These are phyloP conservation scores for Alauda arvensis DNA, from an alignment of 2,797 vertebrate genomes.

Conservation along the genomic window DNA sequence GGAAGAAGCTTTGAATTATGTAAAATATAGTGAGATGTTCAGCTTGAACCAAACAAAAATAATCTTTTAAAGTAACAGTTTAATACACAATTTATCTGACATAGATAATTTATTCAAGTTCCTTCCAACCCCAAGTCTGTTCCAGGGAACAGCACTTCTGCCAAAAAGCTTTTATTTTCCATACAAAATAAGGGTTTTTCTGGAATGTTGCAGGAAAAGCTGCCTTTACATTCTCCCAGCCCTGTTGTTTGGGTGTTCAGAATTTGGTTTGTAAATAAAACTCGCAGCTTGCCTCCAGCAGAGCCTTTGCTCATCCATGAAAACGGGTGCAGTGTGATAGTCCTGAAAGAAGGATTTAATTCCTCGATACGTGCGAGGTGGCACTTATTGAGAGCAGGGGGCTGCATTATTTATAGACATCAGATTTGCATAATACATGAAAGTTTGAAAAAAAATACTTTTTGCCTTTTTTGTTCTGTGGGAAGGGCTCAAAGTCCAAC, in stretches of 20 bases:
- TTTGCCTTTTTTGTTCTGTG: background rate
- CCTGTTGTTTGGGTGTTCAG: background rate
- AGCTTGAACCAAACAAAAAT: slow-evolving; percentile 6
- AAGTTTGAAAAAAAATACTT: background rate
- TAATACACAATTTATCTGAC: slow-evolving; percentile 49
- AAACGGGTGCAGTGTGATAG: fast-evolving
- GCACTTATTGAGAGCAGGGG: background rate
- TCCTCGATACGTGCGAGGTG: background rate
- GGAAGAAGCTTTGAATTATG: slow-evolving; percentile 47
- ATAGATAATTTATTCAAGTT: slow-evolving; percentile 45
- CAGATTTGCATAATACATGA: slow-evolving; percentile 38
- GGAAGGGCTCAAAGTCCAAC: background rate
- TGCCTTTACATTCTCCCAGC: background rate
- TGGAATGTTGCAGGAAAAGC: background rate
- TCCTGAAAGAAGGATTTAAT: background rate
- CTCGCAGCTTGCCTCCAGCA: background rate
- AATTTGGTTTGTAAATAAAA: background rate
- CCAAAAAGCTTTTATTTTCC: slow-evolving; percentile 1
- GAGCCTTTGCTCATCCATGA: background rate
- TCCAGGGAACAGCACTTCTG: background rate
- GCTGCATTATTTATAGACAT: slow-evolving; percentile 23
- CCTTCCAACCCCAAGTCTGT: background rate
- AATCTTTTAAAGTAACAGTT: slow-evolving; percentile 37
- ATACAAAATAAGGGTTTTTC: background rate
- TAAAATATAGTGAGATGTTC: slow-evolving; percentile 41